phyloP scores from a whole-genome alignment of 2,888 invertebrate species.

The Sarcophaga caerulescens region DNA sequence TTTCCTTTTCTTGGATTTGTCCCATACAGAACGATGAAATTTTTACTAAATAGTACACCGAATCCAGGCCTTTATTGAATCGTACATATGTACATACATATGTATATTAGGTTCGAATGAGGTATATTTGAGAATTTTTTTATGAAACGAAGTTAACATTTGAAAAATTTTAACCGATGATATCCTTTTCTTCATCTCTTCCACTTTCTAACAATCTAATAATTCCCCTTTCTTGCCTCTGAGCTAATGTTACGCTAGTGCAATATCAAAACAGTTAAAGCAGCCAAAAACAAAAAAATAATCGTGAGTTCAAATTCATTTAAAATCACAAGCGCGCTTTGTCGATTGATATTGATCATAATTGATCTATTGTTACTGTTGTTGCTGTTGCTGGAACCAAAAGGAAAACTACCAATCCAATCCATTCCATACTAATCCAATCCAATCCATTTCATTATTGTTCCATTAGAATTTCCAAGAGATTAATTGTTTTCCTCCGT shows the following conservation, averaged over 20 bases:
- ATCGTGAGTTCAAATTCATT: conserved; percentile 8
- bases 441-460: background rate
- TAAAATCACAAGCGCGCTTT: conserved; percentile 12
- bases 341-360: conserved; percentile 49
- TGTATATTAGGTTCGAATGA: too few species aligned
- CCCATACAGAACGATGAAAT: too few species aligned
- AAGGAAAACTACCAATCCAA: background rate
- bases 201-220: background rate
- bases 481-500: conserved; percentile 53
- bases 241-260: background rate
- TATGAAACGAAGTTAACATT: too few species aligned
- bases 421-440: background rate
- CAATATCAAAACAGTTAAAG: background rate
- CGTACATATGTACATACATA: too few species aligned
- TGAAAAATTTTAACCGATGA: too few species aligned
- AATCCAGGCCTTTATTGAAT: too few species aligned
- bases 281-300: background rate
- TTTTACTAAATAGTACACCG: too few species aligned
- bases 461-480: conserved; percentile 44
- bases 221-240: background rate
- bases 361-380: conserved; percentile 33
- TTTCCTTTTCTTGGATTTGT: too few species aligned
- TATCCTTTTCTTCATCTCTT: too few species aligned
- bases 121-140: too few species aligned
- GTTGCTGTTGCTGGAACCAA: background rate